Percentiles rank a stretch among this genome's conserved stretches.
Evolutionary conservation across 2,797 vertebrate genomes (phyloP).

Genomic region (Enteromius argenteus): DNA sequence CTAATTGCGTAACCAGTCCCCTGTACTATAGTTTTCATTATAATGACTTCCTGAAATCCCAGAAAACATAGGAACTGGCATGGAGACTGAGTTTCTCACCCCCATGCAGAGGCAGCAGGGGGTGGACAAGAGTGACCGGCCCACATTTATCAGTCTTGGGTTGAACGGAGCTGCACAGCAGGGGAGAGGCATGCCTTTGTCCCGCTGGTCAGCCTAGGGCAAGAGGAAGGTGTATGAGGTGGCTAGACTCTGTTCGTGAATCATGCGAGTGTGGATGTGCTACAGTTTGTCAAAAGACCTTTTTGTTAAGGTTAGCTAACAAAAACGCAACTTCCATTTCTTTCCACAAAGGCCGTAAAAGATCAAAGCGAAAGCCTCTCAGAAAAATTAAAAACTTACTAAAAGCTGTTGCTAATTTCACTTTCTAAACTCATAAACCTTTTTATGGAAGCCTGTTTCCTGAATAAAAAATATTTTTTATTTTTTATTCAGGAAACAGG

Average conservation of each 20-base stretch:
- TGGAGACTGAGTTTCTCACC: conserved; percentile 18
- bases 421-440: conserved; percentile 44
- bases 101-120: conserved; percentile 20
- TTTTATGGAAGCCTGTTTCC: not conserved
- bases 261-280: not conserved
- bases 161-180: conserved; percentile 48
- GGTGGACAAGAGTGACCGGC: not conserved
- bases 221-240: conserved; percentile 36
- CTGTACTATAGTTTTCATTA: not conserved
- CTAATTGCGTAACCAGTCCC: not conserved
- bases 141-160: conserved; percentile 49
- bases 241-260: not conserved
- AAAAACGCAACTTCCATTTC: conserved; percentile 45
- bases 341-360: conserved; percentile 66
- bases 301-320: conserved; percentile 51
- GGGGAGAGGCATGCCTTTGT: conserved; percentile 60
- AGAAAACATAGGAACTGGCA: not conserved
- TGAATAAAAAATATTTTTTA: not conserved
- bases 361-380: conserved; percentile 69
- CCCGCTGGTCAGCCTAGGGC: conserved; percentile 55
- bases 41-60: not conserved
- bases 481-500: no score
- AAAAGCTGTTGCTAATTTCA: conserved; percentile 72
- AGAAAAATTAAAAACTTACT: conserved; percentile 29
- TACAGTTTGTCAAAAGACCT: conserved; percentile 43